Evolutionary conservation across 2,797 vertebrate species (phyloP), one percentile per base, ranked within the genome.

Genomic region (Eupleurogrammus muticus): DNA sequence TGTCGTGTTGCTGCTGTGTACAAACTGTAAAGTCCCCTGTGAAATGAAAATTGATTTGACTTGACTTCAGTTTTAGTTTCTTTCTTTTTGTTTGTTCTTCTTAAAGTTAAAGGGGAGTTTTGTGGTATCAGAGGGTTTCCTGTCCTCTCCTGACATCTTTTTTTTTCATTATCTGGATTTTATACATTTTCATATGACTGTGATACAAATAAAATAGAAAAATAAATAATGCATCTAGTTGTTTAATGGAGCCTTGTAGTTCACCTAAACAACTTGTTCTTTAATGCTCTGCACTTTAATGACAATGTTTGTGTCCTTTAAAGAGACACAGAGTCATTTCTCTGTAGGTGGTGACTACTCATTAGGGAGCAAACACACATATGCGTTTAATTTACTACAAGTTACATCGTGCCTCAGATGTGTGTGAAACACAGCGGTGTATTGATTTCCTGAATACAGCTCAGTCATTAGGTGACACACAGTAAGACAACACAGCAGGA

Each of bases 391-490:
- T 59, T 59, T 63, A 50, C 68, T 76, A 61, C 50, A 50, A 47
- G 56, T 56, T 28, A 38, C 13, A 51, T 32, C 51, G 51, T 62
- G 70, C 46, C 14, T 71, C 19, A 48, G 57, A 57, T 70, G 23
- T 66, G 62, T 70, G 23, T 66, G 62, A 68, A 9, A 55, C 70
- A 38, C 78, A 72, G 68, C 66, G 85, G 66, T 12, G 50, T 58
- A 44, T 38, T 75, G 52, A 68, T 82, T 79, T 78, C 42, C 66
- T 5, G 56, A 73, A 58, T 63, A 52, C n/a, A 60, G 64, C 51
- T 70, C 66, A 70, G 79, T 84, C 67, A 77, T 84, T 82, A 82
- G 54, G 55, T 76, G 64, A 78, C 79, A 67, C 24, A 40, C 54
- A 58, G 54, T 81, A 52, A 77, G 76, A 65, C 23, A 74, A 38